Conservation (phyloP, 2,113 vertebrate genomes). For the Etia nguti region DNA sequence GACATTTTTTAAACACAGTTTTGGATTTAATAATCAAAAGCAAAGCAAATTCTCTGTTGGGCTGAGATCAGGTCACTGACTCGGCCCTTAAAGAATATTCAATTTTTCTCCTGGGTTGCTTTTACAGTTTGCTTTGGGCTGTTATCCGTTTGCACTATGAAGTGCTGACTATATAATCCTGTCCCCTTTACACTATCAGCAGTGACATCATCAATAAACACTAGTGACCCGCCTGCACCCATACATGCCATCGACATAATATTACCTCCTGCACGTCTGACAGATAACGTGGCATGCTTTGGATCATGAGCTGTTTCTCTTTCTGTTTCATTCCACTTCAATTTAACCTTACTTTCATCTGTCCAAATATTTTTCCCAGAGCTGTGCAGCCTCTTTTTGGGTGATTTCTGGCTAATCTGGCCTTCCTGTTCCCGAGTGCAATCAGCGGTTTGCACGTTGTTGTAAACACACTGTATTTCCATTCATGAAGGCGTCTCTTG, state of each 20-base stretch:
- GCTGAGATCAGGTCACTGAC: neutral
- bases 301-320: neutral
- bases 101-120: neutral
- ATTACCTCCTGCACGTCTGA: neutral
- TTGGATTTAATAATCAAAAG: neutral
- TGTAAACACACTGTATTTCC: neutral
- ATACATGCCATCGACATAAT: neutral
- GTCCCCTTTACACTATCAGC: neutral
- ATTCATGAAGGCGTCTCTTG: neutral
- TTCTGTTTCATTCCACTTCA: neutral
- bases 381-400: accelerated
- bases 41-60: neutral
- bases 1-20: neutral
- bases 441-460: neutral
- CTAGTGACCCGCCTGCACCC: neutral
- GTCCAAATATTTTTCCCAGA: neutral
- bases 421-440: neutral
- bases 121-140: neutral
- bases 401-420: neutral
- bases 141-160: neutral
- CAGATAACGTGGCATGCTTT: neutral
- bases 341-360: neutral
- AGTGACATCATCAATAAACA: neutral
- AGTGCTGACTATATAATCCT: neutral
- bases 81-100: neutral